phyloP scores from a whole-genome alignment of 2,888 invertebrate species.

The Leucoptera coffeella region DNA sequence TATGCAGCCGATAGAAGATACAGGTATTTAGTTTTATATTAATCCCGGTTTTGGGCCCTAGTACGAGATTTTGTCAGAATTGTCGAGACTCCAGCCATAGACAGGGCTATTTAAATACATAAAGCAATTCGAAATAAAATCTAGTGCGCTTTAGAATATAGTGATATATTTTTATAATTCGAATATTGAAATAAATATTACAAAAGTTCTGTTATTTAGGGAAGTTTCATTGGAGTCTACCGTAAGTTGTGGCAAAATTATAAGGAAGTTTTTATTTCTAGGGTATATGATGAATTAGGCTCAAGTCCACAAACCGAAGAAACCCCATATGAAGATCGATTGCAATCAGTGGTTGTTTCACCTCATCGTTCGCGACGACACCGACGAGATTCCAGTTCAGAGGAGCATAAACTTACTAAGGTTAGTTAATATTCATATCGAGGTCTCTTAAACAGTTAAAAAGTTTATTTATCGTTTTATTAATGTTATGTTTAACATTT shows the following conservation, averaged over 20 bases:
- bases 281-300: conserved; percentile 40
- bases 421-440: conserved; percentile 10
- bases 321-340: conserved; percentile 36
- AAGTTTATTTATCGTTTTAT: neutral
- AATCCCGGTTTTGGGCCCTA: no score
- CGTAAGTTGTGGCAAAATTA: conserved; percentile 54
- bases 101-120: no score
- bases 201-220: no score
- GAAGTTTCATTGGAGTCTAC: neutral
- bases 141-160: no score
- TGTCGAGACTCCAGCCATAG: no score
- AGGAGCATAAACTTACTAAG: conserved; percentile 45
- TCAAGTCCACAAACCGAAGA: conserved; percentile 68
- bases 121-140: no score
- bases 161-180: no score
- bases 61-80: no score
- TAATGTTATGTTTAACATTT: conserved; percentile 1
- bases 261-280: conserved; percentile 24
- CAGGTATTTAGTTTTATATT: no score
- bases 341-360: conserved; percentile 51
- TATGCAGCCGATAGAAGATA: conserved; percentile 42
- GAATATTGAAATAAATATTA: no score
- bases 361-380: conserved; percentile 37
- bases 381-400: conserved; percentile 68
- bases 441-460: no score